Percentiles rank a stretch among this genome's conserved stretches.
Evolutionary conservation across 2,888 invertebrate species (phyloP).

Genomic region (Lysandra bellargus): DNA sequence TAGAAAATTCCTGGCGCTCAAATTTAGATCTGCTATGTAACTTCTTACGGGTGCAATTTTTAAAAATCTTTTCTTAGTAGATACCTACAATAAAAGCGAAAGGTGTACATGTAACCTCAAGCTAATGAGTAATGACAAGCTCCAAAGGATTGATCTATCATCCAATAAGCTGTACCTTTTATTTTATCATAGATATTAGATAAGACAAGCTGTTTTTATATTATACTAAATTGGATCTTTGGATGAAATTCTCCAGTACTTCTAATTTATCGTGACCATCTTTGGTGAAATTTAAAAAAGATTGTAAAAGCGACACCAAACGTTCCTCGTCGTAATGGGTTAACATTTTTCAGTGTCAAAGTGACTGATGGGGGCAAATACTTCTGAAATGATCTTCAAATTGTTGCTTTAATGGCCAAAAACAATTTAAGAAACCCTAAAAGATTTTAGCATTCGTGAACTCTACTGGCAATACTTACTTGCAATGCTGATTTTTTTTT

Average conservation of each 20-base stretch:
- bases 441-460: background rate
- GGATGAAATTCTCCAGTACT: background rate
- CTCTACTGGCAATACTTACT: too few species aligned
- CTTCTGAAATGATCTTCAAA: conserved; percentile 18
- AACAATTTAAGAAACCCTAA: background rate
- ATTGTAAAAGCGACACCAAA: background rate
- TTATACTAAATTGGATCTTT: background rate
- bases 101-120: too few species aligned
- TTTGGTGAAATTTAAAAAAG: background rate
- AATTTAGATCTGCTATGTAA: too few species aligned
- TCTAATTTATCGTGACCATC: background rate
- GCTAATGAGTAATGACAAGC: too few species aligned
- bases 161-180: too few species aligned
- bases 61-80: too few species aligned
- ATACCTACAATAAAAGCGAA: too few species aligned
- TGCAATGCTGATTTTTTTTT: too few species aligned
- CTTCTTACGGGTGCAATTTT: too few species aligned
- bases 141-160: too few species aligned
- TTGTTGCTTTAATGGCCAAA: conserved; percentile 1
- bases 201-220: background rate
- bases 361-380: background rate
- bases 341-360: conserved; percentile 12
- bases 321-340: background rate
- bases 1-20: too few species aligned
- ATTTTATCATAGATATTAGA: too few species aligned